Evolutionary conservation across 2,888 invertebrate genomes (phyloP).

Genomic region (Volucella bombylans): DNA sequence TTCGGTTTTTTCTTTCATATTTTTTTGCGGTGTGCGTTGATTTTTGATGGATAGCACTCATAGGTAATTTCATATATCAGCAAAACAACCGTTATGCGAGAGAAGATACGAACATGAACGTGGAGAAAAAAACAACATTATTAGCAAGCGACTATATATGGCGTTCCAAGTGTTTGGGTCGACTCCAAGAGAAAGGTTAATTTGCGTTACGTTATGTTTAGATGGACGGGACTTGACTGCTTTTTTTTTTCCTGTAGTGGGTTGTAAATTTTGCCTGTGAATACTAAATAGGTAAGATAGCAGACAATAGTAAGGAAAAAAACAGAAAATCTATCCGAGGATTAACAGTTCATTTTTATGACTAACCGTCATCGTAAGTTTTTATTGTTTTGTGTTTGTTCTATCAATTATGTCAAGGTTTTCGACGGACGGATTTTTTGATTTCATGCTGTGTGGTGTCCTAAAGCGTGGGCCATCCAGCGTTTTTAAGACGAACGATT

Average conservation of each 20-base stretch:
- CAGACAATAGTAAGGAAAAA: constrained; percentile 1
- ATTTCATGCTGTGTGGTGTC: no score
- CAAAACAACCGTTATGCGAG: constrained; percentile 35
- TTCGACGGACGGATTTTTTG: not conserved
- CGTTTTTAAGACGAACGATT: no score
- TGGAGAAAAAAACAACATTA: not conserved
- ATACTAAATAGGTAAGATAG: constrained; percentile 1
- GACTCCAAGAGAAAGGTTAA: constrained; percentile 23
- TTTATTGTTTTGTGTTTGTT: not conserved
- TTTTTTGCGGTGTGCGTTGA: constrained; percentile 25
- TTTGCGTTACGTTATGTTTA: constrained; percentile 14
- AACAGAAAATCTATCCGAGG: not conserved
- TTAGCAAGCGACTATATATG: constrained; percentile 31
- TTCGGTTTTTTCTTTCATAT: not conserved
- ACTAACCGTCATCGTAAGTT: not conserved
- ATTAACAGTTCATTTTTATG: constrained; percentile 43
- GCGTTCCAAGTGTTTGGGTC: constrained; percentile 30
- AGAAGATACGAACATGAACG: not conserved
- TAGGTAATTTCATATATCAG: constrained; percentile 35
- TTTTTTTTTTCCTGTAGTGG: constrained; percentile 19
- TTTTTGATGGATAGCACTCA: constrained; percentile 53
- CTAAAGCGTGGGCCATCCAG: no score
- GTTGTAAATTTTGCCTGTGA: constrained; percentile 22
- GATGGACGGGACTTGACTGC: constrained; percentile 2
- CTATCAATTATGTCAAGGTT: constrained; percentile 48